These are phyloP conservation scores for Tridacna crocea DNA, from an alignment of 2,888 invertebrate species.

Conservation along the genomic window DNA sequence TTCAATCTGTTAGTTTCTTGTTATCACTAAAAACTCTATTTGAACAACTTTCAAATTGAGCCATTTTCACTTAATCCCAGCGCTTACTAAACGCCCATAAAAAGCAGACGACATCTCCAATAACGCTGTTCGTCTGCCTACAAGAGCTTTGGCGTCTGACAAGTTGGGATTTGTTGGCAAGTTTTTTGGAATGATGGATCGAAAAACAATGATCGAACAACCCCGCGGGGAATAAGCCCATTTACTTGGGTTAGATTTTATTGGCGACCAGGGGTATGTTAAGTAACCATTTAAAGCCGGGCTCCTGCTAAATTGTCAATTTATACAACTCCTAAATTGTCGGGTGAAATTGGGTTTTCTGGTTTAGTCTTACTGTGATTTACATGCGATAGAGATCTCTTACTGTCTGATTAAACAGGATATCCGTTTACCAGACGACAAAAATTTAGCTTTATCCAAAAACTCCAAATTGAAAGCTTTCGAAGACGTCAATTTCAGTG, in stretches of 20 bases:
- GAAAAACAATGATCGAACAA: slow-evolving; percentile 38
- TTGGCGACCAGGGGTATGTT: slow-evolving; percentile 51
- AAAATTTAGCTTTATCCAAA: not conserved
- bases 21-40: slow-evolving; percentile 37
- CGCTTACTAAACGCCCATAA: slow-evolving; percentile 48
- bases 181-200: slow-evolving; percentile 53
- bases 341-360: slow-evolving; percentile 39
- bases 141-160: slow-evolving; percentile 38
- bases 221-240: slow-evolving; percentile 56
- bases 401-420: slow-evolving; percentile 19
- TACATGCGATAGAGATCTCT: slow-evolving; percentile 23
- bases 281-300: slow-evolving; percentile 46
- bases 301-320: slow-evolving; percentile 39
- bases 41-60: slow-evolving; percentile 50
- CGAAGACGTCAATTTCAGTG: not conserved
- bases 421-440: not conserved
- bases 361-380: slow-evolving; percentile 13
- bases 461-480: too few relatives aligned
- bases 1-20: slow-evolving; percentile 22
- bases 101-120: slow-evolving; percentile 36
- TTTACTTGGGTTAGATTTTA: slow-evolving; percentile 57
- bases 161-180: slow-evolving; percentile 43
- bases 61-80: slow-evolving; percentile 39
- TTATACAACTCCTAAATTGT: slow-evolving; percentile 46
- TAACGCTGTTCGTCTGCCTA: slow-evolving; percentile 26